Base-by-base conservation (phyloP, 2,797 vertebrate species). In the Petrocephalus sullivani region DNA sequence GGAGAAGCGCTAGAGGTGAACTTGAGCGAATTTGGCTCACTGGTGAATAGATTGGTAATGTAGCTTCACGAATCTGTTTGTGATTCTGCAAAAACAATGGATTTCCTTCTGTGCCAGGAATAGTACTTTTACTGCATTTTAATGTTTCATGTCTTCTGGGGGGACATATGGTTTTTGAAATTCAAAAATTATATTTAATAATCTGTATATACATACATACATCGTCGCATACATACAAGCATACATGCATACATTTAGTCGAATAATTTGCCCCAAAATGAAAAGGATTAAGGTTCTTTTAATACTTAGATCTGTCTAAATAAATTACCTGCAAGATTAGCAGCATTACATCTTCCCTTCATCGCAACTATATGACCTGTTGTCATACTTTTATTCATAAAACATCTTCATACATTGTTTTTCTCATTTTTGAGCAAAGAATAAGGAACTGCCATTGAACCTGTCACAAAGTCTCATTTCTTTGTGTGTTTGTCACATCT, bases 1-100 rank as follows among this genome's bases (percentile, higher is more conserved):
- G 16, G 19, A 51, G 19, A 82, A 46, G n/a, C 78, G 49, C 88
- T 90, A 88, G 46, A 92, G 90, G 85, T 53, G 21, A 81, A 57
- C 78, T 91, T 90, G 10, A 23, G 53, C 28, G 10, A 37, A 58
- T 37, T 28, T 56, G 67, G 12, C 28, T 37, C 64, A 78, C 10
- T 57, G 37, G 12, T 33, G 67, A 82, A 82, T 82, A 82, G 78
- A n/a, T 16, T 78, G 37, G 37, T 49, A 78, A n/a, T 78, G 75
- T 78, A n/a, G 75, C 7, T 37, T 46, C 7, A 8, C n/a, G 41
- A 49, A 49, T 78, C 75, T 78, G 75, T 78, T 78, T 78, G 16
- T 49, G 37, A 78, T 78, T 78, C 75, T 78, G 7, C n/a, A 7
- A 78, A 78, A 78, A 78, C 75, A 49, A n/a, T 49, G 41, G 75